Base-by-base conservation (phyloP, 2,797 vertebrate species). In the Tachyglossus aculeatus region DNA sequence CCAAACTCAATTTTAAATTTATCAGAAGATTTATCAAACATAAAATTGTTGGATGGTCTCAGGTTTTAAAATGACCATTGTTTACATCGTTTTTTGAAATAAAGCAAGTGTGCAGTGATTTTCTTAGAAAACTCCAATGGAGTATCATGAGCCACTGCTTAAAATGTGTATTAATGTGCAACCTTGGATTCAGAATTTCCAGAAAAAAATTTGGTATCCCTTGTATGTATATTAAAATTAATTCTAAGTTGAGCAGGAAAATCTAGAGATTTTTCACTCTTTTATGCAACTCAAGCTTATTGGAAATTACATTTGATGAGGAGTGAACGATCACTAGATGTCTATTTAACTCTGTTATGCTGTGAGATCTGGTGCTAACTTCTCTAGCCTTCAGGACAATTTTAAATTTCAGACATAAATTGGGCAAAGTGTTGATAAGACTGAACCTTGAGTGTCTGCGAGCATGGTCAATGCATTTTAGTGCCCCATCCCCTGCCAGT, bases 31-130 rank as follows among this genome's bases (percentile, higher is more conserved):
- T 61, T 44, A 22, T 71, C 13, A 40, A 47, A 61, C 56, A 53
- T 50, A 67, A 6, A 67, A 60, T 25, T 48, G 25, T 48, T 29
- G 4, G 7, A 3, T 29, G 16, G 31, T 16, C 15, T 25, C 21
- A 10, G 8, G 25, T 10, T 27, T 9, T 27, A 61, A 67, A 74
- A 47, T 60, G 32, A 65, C 8, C 50, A 67, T 64, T 29, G n/a
- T n/a, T n/a, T 63, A 61, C 77, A 19, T 61, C 37, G 79, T 40
- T 65, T 64, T 74, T 34, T 63, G 34, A 24, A 56, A 25, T 21
- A n/a, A 57, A 43, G 15, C 40, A 78, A 29, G 44, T 50, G 36
- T 7, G 22, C 56, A 50, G 31, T 27, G 11, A 51, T 48, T 67
- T 57, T 44, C 13, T 39, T 27, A 48, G 18, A 48, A 29, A 21